Evolutionary conservation across 2,888 invertebrate genomes (phyloP).

Genomic region (Stenoptilia bipunctidactyla): DNA sequence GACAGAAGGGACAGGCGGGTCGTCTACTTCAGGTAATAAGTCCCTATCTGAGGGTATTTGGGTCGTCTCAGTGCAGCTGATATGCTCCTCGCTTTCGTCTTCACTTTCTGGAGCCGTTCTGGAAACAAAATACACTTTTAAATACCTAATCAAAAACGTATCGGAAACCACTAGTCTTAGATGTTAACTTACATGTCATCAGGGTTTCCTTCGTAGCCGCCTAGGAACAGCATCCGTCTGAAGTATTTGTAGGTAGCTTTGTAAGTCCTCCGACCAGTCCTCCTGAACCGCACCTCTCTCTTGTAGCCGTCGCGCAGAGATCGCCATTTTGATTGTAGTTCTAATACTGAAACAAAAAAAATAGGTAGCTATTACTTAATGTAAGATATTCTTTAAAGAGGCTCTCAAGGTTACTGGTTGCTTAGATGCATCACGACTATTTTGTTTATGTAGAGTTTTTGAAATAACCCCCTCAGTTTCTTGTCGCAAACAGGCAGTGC

Average conservation of each 20-base stretch:
- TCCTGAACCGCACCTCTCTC: constrained; percentile 42
- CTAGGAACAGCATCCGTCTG: constrained; percentile 51
- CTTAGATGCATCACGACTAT: not conserved
- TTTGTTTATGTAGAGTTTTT: too few species aligned
- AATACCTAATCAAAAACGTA: too few species aligned
- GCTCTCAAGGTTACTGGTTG: not conserved
- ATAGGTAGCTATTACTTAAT: too few species aligned
- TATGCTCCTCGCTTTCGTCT: too few species aligned
- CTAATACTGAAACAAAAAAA: constrained; percentile 37
- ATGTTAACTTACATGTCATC: constrained; percentile 34
- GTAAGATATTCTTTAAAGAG: not conserved
- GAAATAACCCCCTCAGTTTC: too few species aligned
- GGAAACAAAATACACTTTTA: too few species aligned
- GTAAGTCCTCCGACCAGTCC: constrained; percentile 29
- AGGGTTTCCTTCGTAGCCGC: constrained; percentile 43
- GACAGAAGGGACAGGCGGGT: not conserved
- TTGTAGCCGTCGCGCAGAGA: constrained; percentile 57
- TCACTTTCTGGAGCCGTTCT: too few species aligned
- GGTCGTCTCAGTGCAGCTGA: too few species aligned
- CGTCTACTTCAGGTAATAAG: not conserved
- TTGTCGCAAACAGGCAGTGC: too few species aligned
- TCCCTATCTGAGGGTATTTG: too few species aligned
- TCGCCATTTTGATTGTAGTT: constrained; percentile 58
- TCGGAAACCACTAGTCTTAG: too few species aligned
- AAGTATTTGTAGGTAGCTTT: constrained; percentile 52